Evolutionary conservation across 92 coral and sea anemone species (phyloP).

Genomic region (Heteractis magnifica): DNA sequence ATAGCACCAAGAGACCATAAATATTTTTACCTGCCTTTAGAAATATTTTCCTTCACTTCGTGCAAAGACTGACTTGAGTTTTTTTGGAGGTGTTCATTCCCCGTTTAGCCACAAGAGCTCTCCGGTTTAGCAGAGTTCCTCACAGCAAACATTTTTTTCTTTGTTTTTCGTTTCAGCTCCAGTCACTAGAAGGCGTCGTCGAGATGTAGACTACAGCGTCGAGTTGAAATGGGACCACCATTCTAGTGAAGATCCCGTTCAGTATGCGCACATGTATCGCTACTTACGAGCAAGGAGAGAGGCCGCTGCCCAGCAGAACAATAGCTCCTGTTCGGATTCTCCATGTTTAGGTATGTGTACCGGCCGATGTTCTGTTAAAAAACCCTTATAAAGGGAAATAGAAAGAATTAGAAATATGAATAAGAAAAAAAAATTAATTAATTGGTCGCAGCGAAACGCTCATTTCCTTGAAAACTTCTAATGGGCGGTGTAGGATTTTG

Average conservation of each 20-base stretch:
- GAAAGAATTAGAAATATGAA: neutral
- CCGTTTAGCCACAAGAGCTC: neutral
- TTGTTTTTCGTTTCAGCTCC: constrained; percentile 7
- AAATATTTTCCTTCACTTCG: too few relatives aligned
- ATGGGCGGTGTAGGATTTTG: too few relatives aligned
- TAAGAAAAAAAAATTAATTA: neutral
- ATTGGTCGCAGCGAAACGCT: neutral
- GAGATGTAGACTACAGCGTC: constrained; percentile 53
- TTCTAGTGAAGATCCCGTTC: constrained; percentile 9
- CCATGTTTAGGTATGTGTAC: constrained; percentile 21
- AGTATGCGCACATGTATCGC: constrained; percentile 35
- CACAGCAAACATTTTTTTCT: neutral
- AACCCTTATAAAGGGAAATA: neutral
- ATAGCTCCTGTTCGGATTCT: neutral
- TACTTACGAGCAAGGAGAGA: constrained; percentile 30
- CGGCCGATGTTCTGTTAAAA: too few relatives aligned
- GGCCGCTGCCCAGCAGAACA: constrained; percentile 13
- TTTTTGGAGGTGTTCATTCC: neutral
- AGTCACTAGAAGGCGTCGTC: constrained; percentile 33
- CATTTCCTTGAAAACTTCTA: neutral
- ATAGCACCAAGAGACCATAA: too few relatives aligned
- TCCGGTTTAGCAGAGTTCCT: too few relatives aligned
- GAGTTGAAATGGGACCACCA: constrained; percentile 27
- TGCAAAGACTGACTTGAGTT: too few relatives aligned
- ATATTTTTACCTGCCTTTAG: too few relatives aligned